phyloP scores from a whole-genome alignment of 92 coral and sea anemone species.

The Porites evermanni region DNA sequence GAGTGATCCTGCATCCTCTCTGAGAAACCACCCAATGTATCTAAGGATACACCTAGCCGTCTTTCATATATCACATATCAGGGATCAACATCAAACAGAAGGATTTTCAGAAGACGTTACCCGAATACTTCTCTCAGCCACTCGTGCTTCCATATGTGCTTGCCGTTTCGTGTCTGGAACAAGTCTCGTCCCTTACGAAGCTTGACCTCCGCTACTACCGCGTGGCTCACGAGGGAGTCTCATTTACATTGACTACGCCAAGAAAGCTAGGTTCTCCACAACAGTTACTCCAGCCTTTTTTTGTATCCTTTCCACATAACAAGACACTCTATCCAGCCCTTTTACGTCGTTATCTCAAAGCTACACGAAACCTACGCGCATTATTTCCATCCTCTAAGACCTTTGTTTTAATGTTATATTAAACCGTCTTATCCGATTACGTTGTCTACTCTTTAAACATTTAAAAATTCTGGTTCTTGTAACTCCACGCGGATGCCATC shows the following conservation, averaged over 20 bases:
- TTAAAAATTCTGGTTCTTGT: no score
- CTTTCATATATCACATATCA: constrained; percentile 33
- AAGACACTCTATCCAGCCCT: neutral
- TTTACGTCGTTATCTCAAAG: constrained; percentile 29
- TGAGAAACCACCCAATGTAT: neutral
- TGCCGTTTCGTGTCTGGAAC: constrained; percentile 53
- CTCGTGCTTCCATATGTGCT: constrained; percentile 63
- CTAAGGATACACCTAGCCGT: constrained; percentile 7
- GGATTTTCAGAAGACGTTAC: constrained; percentile 49
- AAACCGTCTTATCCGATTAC: constrained; percentile 39
- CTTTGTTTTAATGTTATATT: constrained; percentile 29
- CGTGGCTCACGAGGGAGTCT: constrained; percentile 54
- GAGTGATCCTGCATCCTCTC: constrained; percentile 32
- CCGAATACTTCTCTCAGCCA: constrained; percentile 54
- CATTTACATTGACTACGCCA: constrained; percentile 46
- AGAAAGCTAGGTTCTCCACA: constrained; percentile 53
- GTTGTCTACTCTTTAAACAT: constrained; percentile 30
- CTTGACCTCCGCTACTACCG: constrained; percentile 43
- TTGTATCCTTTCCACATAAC: constrained; percentile 28
- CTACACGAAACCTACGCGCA: constrained; percentile 27
- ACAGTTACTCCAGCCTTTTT: constrained; percentile 13
- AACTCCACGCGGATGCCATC: no score
- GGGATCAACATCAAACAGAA: constrained; percentile 52
- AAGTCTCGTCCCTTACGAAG: constrained; percentile 53
- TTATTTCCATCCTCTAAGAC: constrained; percentile 28